A percentile compares a stretch with the other conserved stretches of the same genome.
Evolutionary conservation across 2,888 invertebrate genomes (phyloP).

Genomic region (Phortica okadai): DNA sequence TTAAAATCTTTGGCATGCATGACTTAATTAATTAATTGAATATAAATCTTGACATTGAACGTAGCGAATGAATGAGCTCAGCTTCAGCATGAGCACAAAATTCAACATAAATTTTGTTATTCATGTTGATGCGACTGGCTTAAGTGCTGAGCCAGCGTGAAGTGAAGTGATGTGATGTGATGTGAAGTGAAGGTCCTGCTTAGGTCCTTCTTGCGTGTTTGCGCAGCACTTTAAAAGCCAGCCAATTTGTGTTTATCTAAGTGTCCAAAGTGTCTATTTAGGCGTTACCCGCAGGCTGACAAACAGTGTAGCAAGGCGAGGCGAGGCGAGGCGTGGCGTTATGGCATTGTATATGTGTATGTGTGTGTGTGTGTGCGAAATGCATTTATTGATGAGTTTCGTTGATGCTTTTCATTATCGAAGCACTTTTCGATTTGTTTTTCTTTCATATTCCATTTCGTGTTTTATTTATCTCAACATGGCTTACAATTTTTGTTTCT

Average conservation of each 20-base stretch:
- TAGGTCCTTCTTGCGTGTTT: background rate
- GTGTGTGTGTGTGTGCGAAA: background rate
- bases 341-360: background rate
- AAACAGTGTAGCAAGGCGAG: too few species aligned
- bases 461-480: background rate
- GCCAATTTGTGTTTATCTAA: background rate
- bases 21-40: constrained; percentile 14
- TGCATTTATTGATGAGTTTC: background rate
- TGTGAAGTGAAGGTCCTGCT: background rate
- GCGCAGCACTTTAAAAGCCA: background rate
- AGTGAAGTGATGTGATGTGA: too few species aligned
- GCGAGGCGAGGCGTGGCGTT: background rate
- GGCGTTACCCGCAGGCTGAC: background rate
- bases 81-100: too few species aligned
- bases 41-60: background rate
- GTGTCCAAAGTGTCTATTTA: background rate
- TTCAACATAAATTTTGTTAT: too few species aligned
- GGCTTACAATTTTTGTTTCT: background rate
- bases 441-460: background rate
- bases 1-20: constrained; percentile 18
- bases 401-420: constrained; percentile 1
- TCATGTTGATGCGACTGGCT: too few species aligned
- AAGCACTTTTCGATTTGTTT: background rate
- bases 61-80: too few species aligned
- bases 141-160: too few species aligned